Conservation (phyloP, 2,888 invertebrate genomes). For the Mimas tiliae region DNA sequence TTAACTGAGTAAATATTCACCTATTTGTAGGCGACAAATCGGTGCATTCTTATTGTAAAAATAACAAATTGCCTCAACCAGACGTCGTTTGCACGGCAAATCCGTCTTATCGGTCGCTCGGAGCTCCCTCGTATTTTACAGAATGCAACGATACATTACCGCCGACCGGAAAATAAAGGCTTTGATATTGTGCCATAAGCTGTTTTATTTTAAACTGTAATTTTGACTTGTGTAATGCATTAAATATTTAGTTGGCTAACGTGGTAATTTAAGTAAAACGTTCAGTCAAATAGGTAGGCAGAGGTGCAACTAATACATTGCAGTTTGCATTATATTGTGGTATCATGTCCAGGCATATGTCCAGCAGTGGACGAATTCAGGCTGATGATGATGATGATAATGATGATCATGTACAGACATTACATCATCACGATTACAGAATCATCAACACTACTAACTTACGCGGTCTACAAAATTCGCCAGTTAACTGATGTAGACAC, state of each 20-base stretch:
- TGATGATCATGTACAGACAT: no score
- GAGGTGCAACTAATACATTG: background rate
- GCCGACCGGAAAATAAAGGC: constrained; percentile 20
- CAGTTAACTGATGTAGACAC: no score
- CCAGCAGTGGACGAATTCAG: no score
- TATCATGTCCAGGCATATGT: no score
- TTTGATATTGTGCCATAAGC: background rate
- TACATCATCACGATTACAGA: no score
- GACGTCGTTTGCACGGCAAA: constrained; percentile 37
- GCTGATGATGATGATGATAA: no score
- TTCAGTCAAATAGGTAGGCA: no score
- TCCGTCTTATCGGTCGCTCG: constrained; percentile 35
- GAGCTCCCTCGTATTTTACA: constrained; percentile 32
- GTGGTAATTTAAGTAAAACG: no score
- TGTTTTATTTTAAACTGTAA: background rate
- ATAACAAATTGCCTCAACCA: constrained; percentile 42
- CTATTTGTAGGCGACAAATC: background rate
- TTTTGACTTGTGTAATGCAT: background rate
- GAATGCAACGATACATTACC: constrained; percentile 20
- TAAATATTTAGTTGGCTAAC: background rate
- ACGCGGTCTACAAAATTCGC: no score
- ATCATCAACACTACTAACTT: no score
- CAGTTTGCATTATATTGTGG: background rate
- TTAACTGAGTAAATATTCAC: no score
- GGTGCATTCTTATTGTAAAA: constrained; percentile 45